phyloP scores from a whole-genome alignment of 2,797 vertebrate species.

The Kryptolebias ocellatus region DNA sequence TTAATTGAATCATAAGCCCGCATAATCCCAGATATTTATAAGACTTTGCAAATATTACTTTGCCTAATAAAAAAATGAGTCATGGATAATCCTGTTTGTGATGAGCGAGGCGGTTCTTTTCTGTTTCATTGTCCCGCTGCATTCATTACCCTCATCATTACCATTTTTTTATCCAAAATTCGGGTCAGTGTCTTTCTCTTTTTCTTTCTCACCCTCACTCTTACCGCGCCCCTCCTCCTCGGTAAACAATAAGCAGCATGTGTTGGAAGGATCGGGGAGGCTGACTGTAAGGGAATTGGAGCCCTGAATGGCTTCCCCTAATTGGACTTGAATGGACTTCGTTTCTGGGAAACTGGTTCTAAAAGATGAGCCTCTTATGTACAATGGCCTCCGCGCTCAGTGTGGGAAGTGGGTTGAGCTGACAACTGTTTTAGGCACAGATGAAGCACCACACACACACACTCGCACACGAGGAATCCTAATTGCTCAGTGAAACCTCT shows the following conservation, averaged over 20 bases:
- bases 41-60: constrained; percentile 41
- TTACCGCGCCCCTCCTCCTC: constrained; percentile 33
- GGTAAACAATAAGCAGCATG: constrained; percentile 81
- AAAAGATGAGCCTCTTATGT: constrained; percentile 73
- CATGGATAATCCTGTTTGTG: constrained; percentile 72
- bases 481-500: constrained; percentile 60
- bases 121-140: constrained; percentile 62
- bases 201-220: constrained; percentile 44
- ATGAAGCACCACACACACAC: constrained; percentile 39
- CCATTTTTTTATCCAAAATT: constrained; percentile 71
- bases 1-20: constrained; percentile 71
- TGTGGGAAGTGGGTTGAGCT: constrained; percentile 83
- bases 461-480: constrained; percentile 35
- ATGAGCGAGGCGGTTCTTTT: constrained; percentile 70
- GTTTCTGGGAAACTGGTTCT: constrained; percentile 79
- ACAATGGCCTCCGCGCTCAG: constrained; percentile 58
- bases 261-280: constrained; percentile 79
- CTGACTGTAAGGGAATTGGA: constrained; percentile 81
- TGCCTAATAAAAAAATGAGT: constrained; percentile 59
- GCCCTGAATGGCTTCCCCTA: constrained; percentile 77
- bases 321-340: constrained; percentile 80
- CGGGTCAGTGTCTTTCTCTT: constrained; percentile 71
- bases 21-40: constrained; percentile 61
- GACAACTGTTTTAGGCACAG: constrained; percentile 68
- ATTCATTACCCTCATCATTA: constrained; percentile 76